phyloP scores from a whole-genome alignment of 1,140 invertebrate species.

The Hycleus cichorii region DNA sequence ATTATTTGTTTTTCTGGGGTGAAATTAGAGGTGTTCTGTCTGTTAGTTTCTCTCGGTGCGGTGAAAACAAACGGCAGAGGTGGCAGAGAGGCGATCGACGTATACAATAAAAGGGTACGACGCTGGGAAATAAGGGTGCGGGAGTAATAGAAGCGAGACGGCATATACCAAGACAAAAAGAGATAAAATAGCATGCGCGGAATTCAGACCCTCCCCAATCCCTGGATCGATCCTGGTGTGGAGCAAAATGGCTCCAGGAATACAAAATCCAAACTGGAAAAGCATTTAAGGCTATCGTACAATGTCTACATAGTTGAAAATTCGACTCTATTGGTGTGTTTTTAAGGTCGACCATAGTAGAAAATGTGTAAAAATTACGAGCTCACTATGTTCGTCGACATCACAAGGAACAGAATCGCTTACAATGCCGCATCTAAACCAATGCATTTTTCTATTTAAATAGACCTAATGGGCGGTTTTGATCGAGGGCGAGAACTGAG shows the following conservation, averaged over 20 bases:
- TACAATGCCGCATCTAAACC: slow-evolving; percentile 16
- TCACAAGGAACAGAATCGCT: slow-evolving; percentile 33
- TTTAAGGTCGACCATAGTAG: slow-evolving; percentile 34
- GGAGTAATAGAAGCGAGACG: slow-evolving; percentile 33
- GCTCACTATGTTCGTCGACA: slow-evolving; percentile 26
- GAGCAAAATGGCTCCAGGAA: slow-evolving; percentile 41
- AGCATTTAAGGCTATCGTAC: slow-evolving; percentile 31
- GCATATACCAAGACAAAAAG: slow-evolving; percentile 37
- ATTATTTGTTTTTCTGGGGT: too few species aligned
- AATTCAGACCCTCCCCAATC: slow-evolving; percentile 35
- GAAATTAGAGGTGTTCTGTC: too few species aligned
- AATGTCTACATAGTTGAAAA: slow-evolving; percentile 22
- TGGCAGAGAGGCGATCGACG: neutral
- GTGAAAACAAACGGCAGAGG: neutral
- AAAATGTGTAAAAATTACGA: slow-evolving; percentile 33
- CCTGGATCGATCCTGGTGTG: slow-evolving; percentile 37
- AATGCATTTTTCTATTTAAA: slow-evolving; percentile 39
- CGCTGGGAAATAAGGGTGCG: slow-evolving; percentile 32
- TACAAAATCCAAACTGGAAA: slow-evolving; percentile 37
- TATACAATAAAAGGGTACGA: neutral
- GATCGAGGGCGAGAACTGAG: slow-evolving; percentile 15
- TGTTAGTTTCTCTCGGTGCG: neutral
- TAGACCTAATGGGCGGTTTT: slow-evolving; percentile 26
- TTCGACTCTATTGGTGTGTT: slow-evolving; percentile 33
- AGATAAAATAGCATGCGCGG: slow-evolving; percentile 42